Conservation (phyloP, 2,113 vertebrate genomes). For the Etia nguti region DNA sequence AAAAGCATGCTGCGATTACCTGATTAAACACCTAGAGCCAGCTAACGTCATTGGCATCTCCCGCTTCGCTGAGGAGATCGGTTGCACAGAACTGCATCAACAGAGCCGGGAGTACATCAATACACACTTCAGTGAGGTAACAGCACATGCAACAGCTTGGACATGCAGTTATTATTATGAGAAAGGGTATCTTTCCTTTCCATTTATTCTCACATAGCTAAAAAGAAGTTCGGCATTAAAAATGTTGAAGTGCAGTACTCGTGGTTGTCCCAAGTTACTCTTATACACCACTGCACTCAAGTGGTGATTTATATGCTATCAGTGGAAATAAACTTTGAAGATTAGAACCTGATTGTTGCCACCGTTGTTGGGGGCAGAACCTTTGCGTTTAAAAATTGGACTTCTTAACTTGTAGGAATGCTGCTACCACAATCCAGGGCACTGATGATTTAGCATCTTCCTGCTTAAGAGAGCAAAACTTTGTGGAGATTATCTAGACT, state of each 20-base stretch:
- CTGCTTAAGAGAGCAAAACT: neutral
- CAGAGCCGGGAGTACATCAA: conserved; percentile 76
- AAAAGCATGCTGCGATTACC: conserved; percentile 78
- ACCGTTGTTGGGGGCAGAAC: neutral
- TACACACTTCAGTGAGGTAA: conserved; percentile 80
- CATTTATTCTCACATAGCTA: neutral
- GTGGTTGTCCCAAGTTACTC: neutral
- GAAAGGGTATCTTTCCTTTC: neutral
- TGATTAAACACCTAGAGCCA: conserved; percentile 75
- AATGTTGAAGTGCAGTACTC: neutral
- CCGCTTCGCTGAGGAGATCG: conserved; percentile 77
- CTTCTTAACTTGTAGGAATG: neutral
- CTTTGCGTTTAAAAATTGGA: neutral
- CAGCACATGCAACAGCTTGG: no score
- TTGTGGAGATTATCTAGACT: neutral
- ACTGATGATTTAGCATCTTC: neutral
- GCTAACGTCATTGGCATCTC: conserved; percentile 79
- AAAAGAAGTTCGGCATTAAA: neutral
- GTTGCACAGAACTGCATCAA: conserved; percentile 72
- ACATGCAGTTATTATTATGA: neutral
- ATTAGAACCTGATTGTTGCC: neutral
- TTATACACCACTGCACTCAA: neutral
- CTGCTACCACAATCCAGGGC: neutral
- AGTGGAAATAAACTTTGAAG: neutral
- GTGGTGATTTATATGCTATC: neutral